Evolutionary conservation across 2,888 invertebrate species (phyloP).

Genomic region (Ecdyonurus torrentis): DNA sequence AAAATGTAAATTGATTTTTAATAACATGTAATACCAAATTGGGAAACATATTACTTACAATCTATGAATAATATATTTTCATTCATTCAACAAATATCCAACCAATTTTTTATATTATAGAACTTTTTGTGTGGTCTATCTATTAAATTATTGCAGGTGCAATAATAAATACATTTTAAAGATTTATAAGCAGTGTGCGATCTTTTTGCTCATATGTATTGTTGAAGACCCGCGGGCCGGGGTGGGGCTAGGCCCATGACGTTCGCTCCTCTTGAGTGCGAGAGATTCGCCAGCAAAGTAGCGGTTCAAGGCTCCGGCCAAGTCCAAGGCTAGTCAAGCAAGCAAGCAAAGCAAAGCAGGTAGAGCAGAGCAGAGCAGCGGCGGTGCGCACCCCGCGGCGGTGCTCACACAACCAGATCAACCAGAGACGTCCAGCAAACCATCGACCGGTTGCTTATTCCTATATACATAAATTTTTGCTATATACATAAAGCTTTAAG

Average conservation of each 20-base stretch:
- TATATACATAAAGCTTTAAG: no score
- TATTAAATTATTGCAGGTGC: neutral
- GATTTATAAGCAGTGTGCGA: neutral
- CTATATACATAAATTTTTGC: no score
- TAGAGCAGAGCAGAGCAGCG: no score
- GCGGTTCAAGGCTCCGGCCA: constrained; percentile 1
- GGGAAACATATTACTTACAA: no score
- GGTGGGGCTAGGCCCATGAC: neutral
- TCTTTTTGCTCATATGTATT: no score
- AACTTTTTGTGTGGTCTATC: neutral
- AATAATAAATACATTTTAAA: neutral
- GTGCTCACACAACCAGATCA: neutral
- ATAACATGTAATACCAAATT: no score
- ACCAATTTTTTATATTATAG: no score
- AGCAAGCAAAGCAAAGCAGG: no score
- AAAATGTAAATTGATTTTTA: no score
- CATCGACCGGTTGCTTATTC: neutral
- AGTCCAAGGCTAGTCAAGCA: neutral
- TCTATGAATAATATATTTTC: no score
- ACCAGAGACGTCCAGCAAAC: neutral
- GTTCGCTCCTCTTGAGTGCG: neutral
- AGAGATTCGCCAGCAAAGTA: neutral
- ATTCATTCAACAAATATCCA: no score
- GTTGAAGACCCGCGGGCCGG: neutral
- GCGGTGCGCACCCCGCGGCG: neutral